Evolutionary conservation across 2,888 invertebrate genomes (phyloP).

Genomic region (Rutpela maculata): DNA sequence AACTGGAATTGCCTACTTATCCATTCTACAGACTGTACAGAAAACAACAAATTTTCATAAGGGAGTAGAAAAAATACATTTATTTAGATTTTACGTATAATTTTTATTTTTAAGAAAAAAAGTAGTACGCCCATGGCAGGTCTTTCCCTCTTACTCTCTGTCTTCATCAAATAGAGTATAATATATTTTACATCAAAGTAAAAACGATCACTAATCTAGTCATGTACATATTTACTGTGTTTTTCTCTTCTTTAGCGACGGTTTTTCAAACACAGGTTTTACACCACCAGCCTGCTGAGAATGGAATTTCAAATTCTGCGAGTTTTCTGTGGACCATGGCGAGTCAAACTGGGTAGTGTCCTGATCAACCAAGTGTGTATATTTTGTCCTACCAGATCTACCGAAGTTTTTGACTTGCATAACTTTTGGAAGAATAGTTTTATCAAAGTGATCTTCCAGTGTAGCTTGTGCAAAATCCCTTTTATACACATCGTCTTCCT

Average conservation of each 20-base stretch:
- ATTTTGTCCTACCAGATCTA: constrained; percentile 98
- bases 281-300: constrained; percentile 93
- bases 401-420: constrained; percentile 99
- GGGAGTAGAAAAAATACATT: no score
- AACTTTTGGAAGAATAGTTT: constrained; percentile 98
- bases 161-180: no score
- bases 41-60: no score
- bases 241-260: constrained; percentile 80
- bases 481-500: constrained; percentile 87
- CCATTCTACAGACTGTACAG: no score
- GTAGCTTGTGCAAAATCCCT: constrained; percentile 77
- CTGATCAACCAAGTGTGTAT: constrained; percentile 99
- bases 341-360: constrained; percentile 99
- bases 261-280: constrained; percentile 94
- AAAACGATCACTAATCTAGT: not conserved
- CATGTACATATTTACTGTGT: constrained; percentile 49
- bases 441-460: constrained; percentile 99
- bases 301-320: constrained; percentile 91
- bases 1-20: no score
- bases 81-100: no score
- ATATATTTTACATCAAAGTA: not conserved
- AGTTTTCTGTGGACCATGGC: constrained; percentile 95
- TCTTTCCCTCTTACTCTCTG: no score
- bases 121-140: no score
- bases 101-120: no score